Evolutionary conservation across 2,888 invertebrate genomes (phyloP).

Genomic region (Homarus gammarus): DNA sequence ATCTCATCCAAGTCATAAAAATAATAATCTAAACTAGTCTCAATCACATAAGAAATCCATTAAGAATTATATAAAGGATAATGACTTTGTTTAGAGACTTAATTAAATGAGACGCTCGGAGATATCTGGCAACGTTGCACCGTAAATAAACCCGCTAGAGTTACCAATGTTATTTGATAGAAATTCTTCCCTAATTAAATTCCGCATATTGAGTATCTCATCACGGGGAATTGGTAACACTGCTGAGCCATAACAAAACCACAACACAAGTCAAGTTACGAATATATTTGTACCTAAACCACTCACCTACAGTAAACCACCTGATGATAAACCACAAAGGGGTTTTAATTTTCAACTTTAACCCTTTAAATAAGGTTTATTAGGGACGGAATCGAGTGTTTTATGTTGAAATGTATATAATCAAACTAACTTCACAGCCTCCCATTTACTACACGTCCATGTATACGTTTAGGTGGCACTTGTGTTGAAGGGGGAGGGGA

Average conservation of each 20-base stretch:
- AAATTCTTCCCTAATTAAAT: conserved; percentile 60
- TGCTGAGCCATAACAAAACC: background rate
- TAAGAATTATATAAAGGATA: background rate
- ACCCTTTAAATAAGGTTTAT: too few species aligned
- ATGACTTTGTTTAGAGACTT: background rate
- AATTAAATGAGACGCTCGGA: background rate
- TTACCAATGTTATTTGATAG: conserved; percentile 47
- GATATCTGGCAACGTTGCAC: conserved; percentile 32
- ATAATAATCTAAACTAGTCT: background rate
- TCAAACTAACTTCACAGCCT: too few species aligned
- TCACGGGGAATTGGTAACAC: background rate
- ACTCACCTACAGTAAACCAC: too few species aligned
- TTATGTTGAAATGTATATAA: too few species aligned
- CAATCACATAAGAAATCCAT: background rate
- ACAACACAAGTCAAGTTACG: too few species aligned
- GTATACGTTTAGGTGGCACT: too few species aligned
- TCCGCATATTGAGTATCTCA: conserved; percentile 28
- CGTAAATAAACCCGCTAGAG: conserved; percentile 29
- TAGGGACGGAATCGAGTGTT: too few species aligned
- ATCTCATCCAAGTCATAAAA: background rate
- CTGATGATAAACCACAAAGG: too few species aligned
- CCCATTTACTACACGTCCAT: too few species aligned
- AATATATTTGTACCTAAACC: too few species aligned
- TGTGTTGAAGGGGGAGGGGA: conserved; percentile 18
- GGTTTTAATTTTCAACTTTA: too few species aligned